phyloP scores from a whole-genome alignment of 2,888 invertebrate species.

The Muscina levida region DNA sequence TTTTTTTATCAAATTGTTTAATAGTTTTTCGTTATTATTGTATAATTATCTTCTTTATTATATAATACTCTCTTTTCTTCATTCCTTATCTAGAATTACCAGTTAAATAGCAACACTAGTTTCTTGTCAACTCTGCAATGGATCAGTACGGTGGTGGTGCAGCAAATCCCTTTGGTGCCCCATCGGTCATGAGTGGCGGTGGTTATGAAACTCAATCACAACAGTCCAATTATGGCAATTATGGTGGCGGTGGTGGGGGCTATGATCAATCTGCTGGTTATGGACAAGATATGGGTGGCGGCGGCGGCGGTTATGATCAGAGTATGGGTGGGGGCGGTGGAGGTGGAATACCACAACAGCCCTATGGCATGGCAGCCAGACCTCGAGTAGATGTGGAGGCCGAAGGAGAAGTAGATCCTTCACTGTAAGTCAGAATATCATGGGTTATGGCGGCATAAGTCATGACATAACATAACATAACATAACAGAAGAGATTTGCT shows the following conservation, averaged over 20 bases:
- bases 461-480: background rate
- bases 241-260: conserved; percentile 71
- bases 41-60: no score
- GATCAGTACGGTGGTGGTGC: conserved; percentile 70
- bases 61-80: no score
- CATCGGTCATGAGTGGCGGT: conserved; percentile 66
- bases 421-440: conserved; percentile 83
- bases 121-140: no score
- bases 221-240: conserved; percentile 64
- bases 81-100: no score
- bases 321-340: conserved; percentile 45
- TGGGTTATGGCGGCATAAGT: no score
- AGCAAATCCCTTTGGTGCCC: conserved; percentile 75
- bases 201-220: conserved; percentile 72
- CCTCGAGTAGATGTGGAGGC: conserved; percentile 92
- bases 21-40: no score
- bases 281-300: conserved; percentile 61
- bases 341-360: conserved; percentile 66
- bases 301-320: conserved; percentile 68
- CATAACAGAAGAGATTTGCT: background rate
- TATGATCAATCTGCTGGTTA: conserved; percentile 71
- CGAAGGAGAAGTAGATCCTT: conserved; percentile 91
- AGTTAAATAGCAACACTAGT: no score
- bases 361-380: conserved; percentile 79
- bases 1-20: no score